phyloP scores from a whole-genome alignment of 2,888 invertebrate genomes.

The Gisinianus flammeolus region DNA sequence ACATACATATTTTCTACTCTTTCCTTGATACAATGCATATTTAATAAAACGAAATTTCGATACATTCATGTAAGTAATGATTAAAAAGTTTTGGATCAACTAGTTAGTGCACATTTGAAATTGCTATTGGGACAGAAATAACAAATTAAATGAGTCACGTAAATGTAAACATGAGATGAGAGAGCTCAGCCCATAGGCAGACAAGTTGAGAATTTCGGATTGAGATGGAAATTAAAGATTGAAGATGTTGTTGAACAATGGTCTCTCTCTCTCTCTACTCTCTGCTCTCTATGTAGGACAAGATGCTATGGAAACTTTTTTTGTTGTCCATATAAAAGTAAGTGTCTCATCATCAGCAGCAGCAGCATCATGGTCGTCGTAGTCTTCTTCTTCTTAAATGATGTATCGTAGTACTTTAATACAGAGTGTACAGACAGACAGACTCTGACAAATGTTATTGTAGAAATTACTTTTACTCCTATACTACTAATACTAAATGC shows the following conservation, averaged over 20 bases:
- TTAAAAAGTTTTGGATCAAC: background rate
- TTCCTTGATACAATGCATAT: background rate
- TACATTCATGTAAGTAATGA: background rate
- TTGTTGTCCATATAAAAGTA: no score
- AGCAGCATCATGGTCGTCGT: no score
- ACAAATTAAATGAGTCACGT: background rate
- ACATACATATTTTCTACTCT: background rate
- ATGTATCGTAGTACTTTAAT: no score
- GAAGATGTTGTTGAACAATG: background rate
- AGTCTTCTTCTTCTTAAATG: no score
- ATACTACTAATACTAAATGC: no score
- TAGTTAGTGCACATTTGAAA: background rate
- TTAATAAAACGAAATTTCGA: background rate
- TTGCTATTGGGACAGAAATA: conserved; percentile 12
- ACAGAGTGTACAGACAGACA: no score
- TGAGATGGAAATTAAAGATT: background rate
- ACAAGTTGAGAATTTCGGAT: background rate
- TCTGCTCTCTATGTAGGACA: background rate
- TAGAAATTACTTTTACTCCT: no score
- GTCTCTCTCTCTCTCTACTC: no score
- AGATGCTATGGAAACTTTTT: background rate
- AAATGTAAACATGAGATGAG: background rate
- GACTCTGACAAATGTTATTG: no score
- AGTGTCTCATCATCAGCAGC: no score
- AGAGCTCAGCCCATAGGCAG: background rate